phyloP scores from a whole-genome alignment of 2,797 vertebrate genomes.

The Tamandua tetradactyla region DNA sequence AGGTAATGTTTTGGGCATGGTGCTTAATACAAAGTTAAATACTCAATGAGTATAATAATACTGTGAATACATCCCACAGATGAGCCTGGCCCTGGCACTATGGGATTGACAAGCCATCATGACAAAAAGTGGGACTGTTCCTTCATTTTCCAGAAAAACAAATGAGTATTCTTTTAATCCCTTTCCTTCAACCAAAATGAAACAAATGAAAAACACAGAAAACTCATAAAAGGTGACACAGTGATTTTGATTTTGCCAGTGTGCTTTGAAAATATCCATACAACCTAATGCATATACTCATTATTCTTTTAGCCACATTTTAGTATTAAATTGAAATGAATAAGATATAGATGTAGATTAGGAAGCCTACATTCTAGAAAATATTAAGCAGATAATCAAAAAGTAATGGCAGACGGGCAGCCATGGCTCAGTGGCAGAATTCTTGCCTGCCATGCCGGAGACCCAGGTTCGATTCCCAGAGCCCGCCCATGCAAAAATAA shows the following conservation, averaged over 20 bases:
- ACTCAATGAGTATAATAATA: neutral
- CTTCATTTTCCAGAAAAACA: slow-evolving; percentile 12
- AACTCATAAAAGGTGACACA: neutral
- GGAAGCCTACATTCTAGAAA: too few species aligned
- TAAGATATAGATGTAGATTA: too few species aligned
- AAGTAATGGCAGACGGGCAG: too few species aligned
- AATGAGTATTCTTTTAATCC: neutral
- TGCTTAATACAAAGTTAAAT: neutral
- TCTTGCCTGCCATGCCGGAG: too few species aligned
- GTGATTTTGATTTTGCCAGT: neutral
- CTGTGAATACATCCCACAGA: neutral
- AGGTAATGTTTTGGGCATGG: neutral
- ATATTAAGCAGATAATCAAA: too few species aligned
- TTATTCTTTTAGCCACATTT: neutral
- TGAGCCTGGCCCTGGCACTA: too few species aligned
- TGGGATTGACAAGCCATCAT: too few species aligned
- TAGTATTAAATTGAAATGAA: neutral
- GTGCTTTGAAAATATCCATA: neutral
- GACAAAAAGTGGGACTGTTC: neutral
- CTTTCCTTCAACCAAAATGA: neutral
- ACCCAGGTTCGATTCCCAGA: too few species aligned
- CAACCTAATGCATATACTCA: neutral
- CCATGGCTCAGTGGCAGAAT: too few species aligned
- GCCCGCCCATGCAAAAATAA: too few species aligned
- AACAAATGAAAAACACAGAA: neutral